phyloP scores from a whole-genome alignment of 35 echinoderm and acorn worm genomes.

The Ptychodera flava region DNA sequence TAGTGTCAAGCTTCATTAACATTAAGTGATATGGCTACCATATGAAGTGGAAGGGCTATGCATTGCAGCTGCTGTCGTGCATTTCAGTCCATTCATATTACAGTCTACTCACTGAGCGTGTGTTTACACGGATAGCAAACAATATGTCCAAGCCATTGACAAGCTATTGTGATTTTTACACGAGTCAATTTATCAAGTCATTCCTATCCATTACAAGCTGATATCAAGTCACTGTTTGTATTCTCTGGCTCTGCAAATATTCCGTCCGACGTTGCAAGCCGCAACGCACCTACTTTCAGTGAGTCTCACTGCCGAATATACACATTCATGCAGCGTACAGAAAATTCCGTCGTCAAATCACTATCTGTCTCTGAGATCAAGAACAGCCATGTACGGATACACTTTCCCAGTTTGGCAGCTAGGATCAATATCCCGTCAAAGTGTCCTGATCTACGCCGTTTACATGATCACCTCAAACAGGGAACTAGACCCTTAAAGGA shows the following conservation, averaged over 20 bases:
- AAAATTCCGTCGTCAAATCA: slow-evolving; percentile 17
- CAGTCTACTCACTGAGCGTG: slow-evolving; percentile 25
- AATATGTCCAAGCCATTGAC: slow-evolving; percentile 52
- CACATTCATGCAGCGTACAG: slow-evolving; percentile 20
- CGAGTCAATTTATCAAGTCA: slow-evolving; percentile 44
- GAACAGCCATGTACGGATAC: slow-evolving; percentile 25
- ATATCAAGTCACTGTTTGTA: slow-evolving; percentile 39
- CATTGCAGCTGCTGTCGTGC: slow-evolving; percentile 30
- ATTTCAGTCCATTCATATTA: slow-evolving; percentile 50
- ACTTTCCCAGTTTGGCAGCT: slow-evolving; percentile 41
- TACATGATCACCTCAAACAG: too few relatives aligned
- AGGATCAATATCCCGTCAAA: slow-evolving; percentile 28
- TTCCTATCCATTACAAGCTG: slow-evolving; percentile 61
- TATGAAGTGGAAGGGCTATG: slow-evolving; percentile 39
- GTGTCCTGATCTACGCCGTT: too few relatives aligned
- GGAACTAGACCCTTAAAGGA: slow-evolving; percentile 43
- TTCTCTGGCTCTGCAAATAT: slow-evolving; percentile 53
- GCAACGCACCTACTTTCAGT: slow-evolving; percentile 39
- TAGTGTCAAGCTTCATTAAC: slow-evolving; percentile 28
- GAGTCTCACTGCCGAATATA: slow-evolving; percentile 45
- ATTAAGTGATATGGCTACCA: slow-evolving; percentile 25
- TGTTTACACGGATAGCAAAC: slow-evolving; percentile 58
- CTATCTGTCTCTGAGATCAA: slow-evolving; percentile 29
- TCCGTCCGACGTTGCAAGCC: slow-evolving; percentile 60
- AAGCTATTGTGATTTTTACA: slow-evolving; percentile 45